phyloP scores from a whole-genome alignment of 2,888 invertebrate genomes.

The Myathropa florea region DNA sequence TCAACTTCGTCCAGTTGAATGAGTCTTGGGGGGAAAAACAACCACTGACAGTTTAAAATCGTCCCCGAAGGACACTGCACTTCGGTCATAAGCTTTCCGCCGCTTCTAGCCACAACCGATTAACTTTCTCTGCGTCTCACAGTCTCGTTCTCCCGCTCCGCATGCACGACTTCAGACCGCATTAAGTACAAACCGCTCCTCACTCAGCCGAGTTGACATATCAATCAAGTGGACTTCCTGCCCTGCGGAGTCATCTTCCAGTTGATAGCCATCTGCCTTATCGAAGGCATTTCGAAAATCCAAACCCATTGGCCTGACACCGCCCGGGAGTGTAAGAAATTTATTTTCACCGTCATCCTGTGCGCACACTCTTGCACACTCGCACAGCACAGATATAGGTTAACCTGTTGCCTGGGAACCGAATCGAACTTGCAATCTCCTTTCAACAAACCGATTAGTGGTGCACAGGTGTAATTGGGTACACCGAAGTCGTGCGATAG shows the following conservation, averaged over 20 bases:
- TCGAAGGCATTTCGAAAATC: conserved; percentile 50
- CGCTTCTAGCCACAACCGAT: conserved; percentile 38
- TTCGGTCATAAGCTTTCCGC: conserved; percentile 39
- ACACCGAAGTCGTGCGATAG: conserved; percentile 65
- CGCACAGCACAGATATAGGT: conserved; percentile 25
- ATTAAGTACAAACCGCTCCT: conserved; percentile 46
- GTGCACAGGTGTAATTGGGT: conserved; percentile 67
- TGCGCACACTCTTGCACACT: neutral
- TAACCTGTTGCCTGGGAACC: conserved; percentile 61
- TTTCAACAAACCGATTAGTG: conserved; percentile 59
- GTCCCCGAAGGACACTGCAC: conserved; percentile 52
- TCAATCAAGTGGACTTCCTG: conserved; percentile 67
- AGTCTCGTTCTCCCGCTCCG: neutral
- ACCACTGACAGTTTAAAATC: conserved; percentile 48
- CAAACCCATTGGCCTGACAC: conserved; percentile 7
- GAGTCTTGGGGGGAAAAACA: conserved; percentile 7
- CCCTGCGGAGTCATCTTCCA: conserved; percentile 38
- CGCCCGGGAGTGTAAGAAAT: conserved; percentile 15
- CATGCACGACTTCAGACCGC: conserved; percentile 1
- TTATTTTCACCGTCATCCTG: conserved; percentile 43
- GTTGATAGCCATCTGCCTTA: conserved; percentile 65
- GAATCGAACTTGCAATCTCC: conserved; percentile 33
- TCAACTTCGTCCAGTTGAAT: neutral
- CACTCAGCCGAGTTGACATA: conserved; percentile 55
- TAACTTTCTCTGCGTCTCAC: conserved; percentile 40